phyloP scores from a whole-genome alignment of 92 coral and sea anemone genomes.

The Epizoanthus ramosus region DNA sequence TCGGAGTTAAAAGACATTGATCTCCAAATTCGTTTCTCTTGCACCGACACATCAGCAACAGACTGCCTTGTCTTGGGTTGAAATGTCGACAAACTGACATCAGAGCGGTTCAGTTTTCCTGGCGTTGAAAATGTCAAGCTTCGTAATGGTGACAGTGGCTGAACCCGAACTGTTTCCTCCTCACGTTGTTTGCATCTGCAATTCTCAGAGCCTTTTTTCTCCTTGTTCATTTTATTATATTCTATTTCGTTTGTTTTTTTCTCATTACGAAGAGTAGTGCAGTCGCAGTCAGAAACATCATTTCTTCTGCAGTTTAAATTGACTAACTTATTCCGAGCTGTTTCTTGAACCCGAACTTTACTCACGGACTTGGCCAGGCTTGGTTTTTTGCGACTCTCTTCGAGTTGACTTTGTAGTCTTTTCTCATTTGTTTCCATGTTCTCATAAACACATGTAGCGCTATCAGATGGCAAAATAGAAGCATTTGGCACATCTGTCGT shows the following conservation, averaged over 20 bases:
- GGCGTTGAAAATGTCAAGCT: conserved; percentile 38
- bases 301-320: not conserved
- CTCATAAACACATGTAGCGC: not conserved
- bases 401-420: not conserved
- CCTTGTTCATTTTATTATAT: not conserved
- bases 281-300: not conserved
- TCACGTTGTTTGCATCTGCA: not conserved
- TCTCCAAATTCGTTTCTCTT: conserved; percentile 7
- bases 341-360: not conserved
- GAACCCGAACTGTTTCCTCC: conserved; percentile 15
- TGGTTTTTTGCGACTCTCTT: not conserved
- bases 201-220: not conserved
- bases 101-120: not conserved
- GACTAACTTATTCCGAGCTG: not conserved
- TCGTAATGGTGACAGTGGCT: conserved; percentile 8
- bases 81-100: not conserved
- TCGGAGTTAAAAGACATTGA: conserved; percentile 16
- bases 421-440: not conserved
- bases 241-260: not conserved
- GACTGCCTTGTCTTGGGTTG: not conserved
- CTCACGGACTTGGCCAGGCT: not conserved
- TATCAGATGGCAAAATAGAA: not conserved
- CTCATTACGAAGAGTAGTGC: not conserved
- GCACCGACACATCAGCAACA: conserved; percentile 23
- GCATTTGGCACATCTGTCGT: conserved; percentile 3